These are phyloP conservation scores for Caenorhabditis sinica DNA, from an alignment of 2,888 invertebrate species.

Conservation along the genomic window DNA sequence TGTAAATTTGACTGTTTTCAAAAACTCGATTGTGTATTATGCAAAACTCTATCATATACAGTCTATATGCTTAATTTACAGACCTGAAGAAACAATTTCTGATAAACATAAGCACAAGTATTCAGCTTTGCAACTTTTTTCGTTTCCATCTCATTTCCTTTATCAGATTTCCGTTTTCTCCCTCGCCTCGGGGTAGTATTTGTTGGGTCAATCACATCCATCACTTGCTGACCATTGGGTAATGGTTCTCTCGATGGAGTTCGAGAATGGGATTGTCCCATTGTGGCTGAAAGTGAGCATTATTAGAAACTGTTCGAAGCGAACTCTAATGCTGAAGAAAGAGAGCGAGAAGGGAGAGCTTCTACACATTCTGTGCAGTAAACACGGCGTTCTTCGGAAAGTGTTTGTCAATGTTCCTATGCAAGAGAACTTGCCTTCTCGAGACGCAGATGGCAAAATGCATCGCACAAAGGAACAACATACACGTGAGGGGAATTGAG, in stretches of 20 bases:
- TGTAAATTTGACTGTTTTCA: constrained; percentile 85
- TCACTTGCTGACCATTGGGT: constrained; percentile 44
- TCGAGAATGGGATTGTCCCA: constrained; percentile 41
- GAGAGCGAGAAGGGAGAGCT: not conserved
- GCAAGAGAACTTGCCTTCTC: not conserved
- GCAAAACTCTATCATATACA: too few species aligned
- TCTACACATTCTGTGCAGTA: not conserved
- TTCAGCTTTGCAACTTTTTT: constrained; percentile 85
- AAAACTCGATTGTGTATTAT: not conserved
- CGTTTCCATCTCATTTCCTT: constrained; percentile 14
- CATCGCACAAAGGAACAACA: not conserved
- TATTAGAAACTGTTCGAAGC: too few species aligned
- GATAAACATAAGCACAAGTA: constrained; percentile 90
- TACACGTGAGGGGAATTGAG: constrained; percentile 17
- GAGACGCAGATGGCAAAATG: constrained; percentile 31
- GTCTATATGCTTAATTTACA: constrained; percentile 84
- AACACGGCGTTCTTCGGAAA: not conserved
- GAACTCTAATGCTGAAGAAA: not conserved
- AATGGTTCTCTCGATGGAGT: constrained; percentile 42
- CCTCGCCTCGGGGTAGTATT: constrained; percentile 8
- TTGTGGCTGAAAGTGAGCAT: not conserved
- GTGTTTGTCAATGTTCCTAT: constrained; percentile 14
- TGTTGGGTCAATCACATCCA: constrained; percentile 41
- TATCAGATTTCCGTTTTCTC: constrained; percentile 31
- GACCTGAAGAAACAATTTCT: constrained; percentile 86